These are phyloP conservation scores for Sitodiplosis mosellana DNA, from an alignment of 1,140 invertebrate genomes.

Conservation along the genomic window DNA sequence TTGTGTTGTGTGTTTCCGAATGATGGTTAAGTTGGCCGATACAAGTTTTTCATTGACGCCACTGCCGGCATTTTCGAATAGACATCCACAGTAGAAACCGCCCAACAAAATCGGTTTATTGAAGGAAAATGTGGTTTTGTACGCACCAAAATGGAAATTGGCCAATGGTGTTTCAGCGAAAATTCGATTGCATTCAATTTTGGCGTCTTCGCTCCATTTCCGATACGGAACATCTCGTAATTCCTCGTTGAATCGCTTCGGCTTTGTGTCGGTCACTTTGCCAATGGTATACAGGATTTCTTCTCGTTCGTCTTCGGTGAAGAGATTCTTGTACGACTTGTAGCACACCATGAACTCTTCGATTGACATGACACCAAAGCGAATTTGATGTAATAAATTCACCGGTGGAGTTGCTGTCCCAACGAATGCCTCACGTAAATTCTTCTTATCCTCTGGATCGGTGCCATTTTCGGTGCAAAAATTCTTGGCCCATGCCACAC, in stretches of 20 bases:
- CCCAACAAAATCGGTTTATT: neutral
- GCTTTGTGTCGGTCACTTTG: neutral
- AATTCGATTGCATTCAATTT: neutral
- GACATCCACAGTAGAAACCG: neutral
- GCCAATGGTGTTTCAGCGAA: neutral
- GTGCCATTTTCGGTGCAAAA: neutral
- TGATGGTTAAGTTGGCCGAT: neutral
- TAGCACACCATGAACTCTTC: neutral
- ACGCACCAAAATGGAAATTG: neutral
- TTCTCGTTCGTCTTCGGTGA: neutral
- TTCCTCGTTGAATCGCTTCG: neutral
- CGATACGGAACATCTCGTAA: neutral
- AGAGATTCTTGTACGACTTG: neutral
- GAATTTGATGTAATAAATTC: neutral
- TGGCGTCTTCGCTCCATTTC: neutral
- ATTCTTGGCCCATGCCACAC: neutral
- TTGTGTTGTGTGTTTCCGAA: neutral
- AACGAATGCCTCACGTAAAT: neutral
- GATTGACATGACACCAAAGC: neutral
- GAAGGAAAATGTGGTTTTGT: neutral
- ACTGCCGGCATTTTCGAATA: neutral
- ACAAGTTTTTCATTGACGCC: neutral
- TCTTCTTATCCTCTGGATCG: neutral
- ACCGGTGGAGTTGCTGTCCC: neutral
- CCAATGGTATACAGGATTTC: neutral